Evolutionary conservation across 2,113 vertebrate species (phyloP).

Genomic region (Geococcyx californianus): DNA sequence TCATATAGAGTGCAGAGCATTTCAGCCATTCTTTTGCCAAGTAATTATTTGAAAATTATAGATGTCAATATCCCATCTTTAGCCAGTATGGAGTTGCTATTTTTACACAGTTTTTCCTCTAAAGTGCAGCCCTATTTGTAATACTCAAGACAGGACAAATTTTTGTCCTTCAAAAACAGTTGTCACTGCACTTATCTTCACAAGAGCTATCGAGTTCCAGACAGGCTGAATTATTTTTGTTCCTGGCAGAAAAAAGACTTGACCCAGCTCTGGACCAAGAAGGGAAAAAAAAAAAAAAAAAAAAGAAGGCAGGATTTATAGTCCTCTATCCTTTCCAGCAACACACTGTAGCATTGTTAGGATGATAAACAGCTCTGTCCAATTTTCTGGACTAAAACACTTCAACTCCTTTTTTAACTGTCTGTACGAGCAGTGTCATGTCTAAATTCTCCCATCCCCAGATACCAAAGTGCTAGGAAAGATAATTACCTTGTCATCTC

Average conservation of each 20-base stretch:
- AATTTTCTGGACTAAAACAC: constrained; percentile 84
- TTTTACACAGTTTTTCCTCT: constrained; percentile 20
- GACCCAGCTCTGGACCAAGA: constrained; percentile 74
- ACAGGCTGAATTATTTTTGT: constrained; percentile 76
- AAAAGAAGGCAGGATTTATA: constrained; percentile 68
- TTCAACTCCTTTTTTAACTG: constrained; percentile 84
- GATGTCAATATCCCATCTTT: constrained; percentile 46
- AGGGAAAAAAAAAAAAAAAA: neutral
- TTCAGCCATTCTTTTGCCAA: neutral
- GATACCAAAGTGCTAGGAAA: constrained; percentile 79
- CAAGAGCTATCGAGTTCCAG: constrained; percentile 77
- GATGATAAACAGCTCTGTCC: constrained; percentile 85
- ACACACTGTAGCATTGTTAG: constrained; percentile 76
- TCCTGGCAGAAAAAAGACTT: constrained; percentile 71
- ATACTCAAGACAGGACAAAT: constrained; percentile 69
- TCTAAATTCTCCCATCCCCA: constrained; percentile 81
- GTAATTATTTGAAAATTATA: constrained; percentile 63
- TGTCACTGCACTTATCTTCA: constrained; percentile 74
- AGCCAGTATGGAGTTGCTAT: constrained; percentile 32
- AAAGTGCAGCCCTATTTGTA: constrained; percentile 67
- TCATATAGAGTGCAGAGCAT: neutral
- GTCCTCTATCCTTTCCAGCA: constrained; percentile 67
- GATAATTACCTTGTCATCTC: constrained; percentile 99
- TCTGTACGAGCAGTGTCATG: constrained; percentile 83
- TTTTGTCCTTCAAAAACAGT: constrained; percentile 80